These are phyloP conservation scores for Apteryx owenii DNA, from an alignment of 2,113 vertebrate genomes.

Conservation along the genomic window DNA sequence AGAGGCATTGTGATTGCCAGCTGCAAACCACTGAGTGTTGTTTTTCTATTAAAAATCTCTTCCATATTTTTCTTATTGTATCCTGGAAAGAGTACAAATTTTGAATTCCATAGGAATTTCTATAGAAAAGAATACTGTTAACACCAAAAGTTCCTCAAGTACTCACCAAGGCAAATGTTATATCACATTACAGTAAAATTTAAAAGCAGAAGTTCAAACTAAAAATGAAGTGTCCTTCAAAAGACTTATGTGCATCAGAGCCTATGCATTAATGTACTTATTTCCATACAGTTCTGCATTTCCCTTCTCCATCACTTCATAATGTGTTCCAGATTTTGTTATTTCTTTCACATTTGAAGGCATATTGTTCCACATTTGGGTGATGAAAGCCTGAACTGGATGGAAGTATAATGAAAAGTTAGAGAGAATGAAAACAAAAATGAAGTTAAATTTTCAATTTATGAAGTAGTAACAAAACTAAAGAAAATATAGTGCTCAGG, in stretches of 20 bases:
- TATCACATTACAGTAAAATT: slow-evolving; percentile 56
- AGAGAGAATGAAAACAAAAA: slow-evolving; percentile 48
- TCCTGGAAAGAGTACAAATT: slow-evolving; percentile 72
- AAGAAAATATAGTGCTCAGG: background rate
- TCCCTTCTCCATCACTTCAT: slow-evolving; percentile 57
- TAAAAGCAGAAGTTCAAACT: slow-evolving; percentile 65
- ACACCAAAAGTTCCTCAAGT: slow-evolving; percentile 54
- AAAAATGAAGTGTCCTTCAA: slow-evolving; percentile 65
- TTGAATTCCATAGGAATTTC: slow-evolving; percentile 63
- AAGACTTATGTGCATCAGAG: slow-evolving; percentile 27
- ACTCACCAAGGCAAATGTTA: slow-evolving; percentile 47
- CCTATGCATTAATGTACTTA: slow-evolving; percentile 54
- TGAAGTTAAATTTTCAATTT: background rate
- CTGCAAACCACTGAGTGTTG: slow-evolving; percentile 56
- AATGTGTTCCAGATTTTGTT: slow-evolving; percentile 76
- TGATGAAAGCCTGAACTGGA: slow-evolving; percentile 54
- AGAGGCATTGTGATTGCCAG: slow-evolving; percentile 40
- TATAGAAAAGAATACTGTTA: slow-evolving; percentile 63
- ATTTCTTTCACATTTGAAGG: slow-evolving; percentile 56
- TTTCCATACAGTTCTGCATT: slow-evolving; percentile 59
- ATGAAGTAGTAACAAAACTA: background rate
- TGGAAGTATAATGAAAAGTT: slow-evolving; percentile 28
- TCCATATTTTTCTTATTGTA: slow-evolving; percentile 71
- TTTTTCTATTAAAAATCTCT: slow-evolving; percentile 64
- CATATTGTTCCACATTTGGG: slow-evolving; percentile 37